A percentile compares a stretch with the other conserved stretches of the same genome.
Evolutionary conservation across 2,888 invertebrate species (phyloP).

Genomic region (Venustoraphidia nigricollis): DNA sequence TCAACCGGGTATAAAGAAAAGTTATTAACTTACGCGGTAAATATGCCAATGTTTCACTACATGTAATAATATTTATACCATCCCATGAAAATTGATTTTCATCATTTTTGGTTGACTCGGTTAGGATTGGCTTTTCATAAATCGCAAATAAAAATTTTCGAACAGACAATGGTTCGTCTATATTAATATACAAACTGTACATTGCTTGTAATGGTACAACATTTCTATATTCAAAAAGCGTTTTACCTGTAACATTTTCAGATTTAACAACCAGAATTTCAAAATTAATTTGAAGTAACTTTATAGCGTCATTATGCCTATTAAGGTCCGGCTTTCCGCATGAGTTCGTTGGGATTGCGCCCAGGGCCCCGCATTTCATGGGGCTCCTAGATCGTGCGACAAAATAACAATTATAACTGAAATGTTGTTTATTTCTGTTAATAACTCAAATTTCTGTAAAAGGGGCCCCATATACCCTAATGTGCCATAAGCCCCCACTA

Average conservation of each 20-base stretch:
- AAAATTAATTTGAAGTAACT: slow-evolving; percentile 12
- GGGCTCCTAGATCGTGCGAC: too few species aligned
- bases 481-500: too few species aligned
- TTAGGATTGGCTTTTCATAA: not conserved
- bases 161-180: slow-evolving; percentile 33
- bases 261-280: not conserved
- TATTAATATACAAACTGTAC: slow-evolving; percentile 28
- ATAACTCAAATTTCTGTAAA: too few species aligned
- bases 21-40: slow-evolving; percentile 11
- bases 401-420: too few species aligned
- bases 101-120: slow-evolving; percentile 14
- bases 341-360: too few species aligned
- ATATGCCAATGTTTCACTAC: slow-evolving; percentile 18
- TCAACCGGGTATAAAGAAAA: not conserved
- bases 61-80: slow-evolving; percentile 17
- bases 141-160: slow-evolving; percentile 22
- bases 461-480: too few species aligned
- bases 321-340: too few species aligned
- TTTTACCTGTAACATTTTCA: slow-evolving; percentile 8
- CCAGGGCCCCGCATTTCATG: too few species aligned
- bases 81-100: slow-evolving; percentile 8
- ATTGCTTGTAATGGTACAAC: slow-evolving; percentile 29
- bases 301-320: slow-evolving; percentile 15
- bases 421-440: too few species aligned
- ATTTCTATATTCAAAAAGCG: slow-evolving; percentile 15